These are phyloP conservation scores for Parasteatoda lunata DNA, from an alignment of 2,888 invertebrate species.

Conservation along the genomic window DNA sequence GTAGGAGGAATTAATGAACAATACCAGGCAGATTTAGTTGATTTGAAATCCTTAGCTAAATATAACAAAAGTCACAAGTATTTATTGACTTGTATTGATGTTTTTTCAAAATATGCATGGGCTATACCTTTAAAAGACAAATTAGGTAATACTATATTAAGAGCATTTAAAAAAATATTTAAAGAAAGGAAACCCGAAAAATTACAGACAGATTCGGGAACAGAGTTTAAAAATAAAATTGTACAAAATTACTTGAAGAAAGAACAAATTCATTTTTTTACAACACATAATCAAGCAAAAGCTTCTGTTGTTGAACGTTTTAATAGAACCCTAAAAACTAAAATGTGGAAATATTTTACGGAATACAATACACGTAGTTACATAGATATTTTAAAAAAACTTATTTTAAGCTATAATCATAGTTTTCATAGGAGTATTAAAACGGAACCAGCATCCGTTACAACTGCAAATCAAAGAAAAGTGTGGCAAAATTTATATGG, in stretches of 20 bases:
- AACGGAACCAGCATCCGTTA: slow-evolving; percentile 20
- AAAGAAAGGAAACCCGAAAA: slow-evolving; percentile 60
- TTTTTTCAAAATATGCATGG: slow-evolving; percentile 71
- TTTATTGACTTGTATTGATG: slow-evolving; percentile 71
- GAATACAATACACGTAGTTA: slow-evolving; percentile 8
- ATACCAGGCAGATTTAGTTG: slow-evolving; percentile 71
- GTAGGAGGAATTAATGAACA: slow-evolving; percentile 70
- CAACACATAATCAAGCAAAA: slow-evolving; percentile 72
- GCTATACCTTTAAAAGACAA: slow-evolving; percentile 71
- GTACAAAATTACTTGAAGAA: slow-evolving; percentile 63
- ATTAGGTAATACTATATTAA: slow-evolving; percentile 55
- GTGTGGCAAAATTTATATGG: slow-evolving; percentile 36
- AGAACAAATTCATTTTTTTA: slow-evolving; percentile 70
- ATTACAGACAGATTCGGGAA: slow-evolving; percentile 70
- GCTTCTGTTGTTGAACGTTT: slow-evolving; percentile 72
- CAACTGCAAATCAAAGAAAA: not conserved
- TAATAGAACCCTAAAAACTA: slow-evolving; percentile 72
- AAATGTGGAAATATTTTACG: slow-evolving; percentile 48
- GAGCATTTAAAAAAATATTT: slow-evolving; percentile 68
- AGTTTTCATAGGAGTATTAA: slow-evolving; percentile 27
- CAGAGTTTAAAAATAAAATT: slow-evolving; percentile 69
- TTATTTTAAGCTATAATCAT: slow-evolving; percentile 43
- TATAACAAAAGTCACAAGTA: slow-evolving; percentile 70
- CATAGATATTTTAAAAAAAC: slow-evolving; percentile 17
- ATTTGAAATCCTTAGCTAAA: slow-evolving; percentile 54